Percentiles rank a stretch among this genome's conserved stretches.
Evolutionary conservation across 1,140 invertebrate species (phyloP).

Genomic region (Amyelois transitella): DNA sequence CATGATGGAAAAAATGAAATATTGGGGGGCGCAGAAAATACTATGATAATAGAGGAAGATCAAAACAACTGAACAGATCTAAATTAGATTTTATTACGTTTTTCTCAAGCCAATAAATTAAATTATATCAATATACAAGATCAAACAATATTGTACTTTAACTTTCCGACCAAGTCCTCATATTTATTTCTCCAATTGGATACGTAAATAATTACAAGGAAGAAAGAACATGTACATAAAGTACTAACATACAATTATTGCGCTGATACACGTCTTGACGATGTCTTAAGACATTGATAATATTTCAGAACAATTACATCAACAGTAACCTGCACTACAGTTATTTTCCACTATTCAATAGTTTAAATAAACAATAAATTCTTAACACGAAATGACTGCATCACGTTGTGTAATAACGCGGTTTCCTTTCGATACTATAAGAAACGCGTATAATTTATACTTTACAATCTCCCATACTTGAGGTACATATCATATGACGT

Average conservation of each 20-base stretch:
- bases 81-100: constrained; percentile 46
- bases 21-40: too few species aligned
- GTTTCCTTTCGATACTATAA: not conserved
- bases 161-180: constrained; percentile 14
- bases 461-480: not conserved
- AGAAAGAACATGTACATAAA: constrained; percentile 45
- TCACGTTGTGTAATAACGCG: too few species aligned
- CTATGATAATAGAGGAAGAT: not conserved
- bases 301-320: constrained; percentile 5
- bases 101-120: constrained; percentile 39
- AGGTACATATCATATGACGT: not conserved
- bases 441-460: not conserved
- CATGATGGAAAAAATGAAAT: too few species aligned
- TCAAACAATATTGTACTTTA: constrained; percentile 45
- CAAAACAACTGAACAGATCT: constrained; percentile 43
- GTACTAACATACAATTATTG: constrained; percentile 52
- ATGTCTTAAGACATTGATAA: constrained; percentile 5
- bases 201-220: constrained; percentile 23
- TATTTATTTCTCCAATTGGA: not conserved
- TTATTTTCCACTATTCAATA: not conserved
- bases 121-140: constrained; percentile 36
- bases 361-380: not conserved
- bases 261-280: constrained; percentile 39
- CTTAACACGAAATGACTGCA: too few species aligned
- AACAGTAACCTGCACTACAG: not conserved